Evolutionary conservation across 2,888 invertebrate genomes (phyloP), one percentile per base, ranked within the genome.

Genomic region (Volucella inanis): DNA sequence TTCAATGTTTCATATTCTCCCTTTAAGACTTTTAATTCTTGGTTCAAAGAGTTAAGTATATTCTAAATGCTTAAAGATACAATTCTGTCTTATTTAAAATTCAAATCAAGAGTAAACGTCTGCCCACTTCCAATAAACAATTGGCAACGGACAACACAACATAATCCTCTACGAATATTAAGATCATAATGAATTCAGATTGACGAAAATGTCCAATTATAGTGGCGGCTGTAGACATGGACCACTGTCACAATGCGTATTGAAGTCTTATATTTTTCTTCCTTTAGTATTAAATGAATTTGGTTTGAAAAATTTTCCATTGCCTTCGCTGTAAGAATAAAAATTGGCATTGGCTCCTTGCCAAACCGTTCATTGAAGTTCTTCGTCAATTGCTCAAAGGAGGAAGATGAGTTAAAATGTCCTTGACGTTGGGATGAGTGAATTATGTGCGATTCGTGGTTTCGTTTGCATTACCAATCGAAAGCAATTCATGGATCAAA

Each of bases 241-340:
- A 65, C 64, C 45, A 70, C 70, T 39, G 31, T 18, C 45, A 71
- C 65, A 57, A 52, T 72, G 54, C 65, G 41, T 71, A 54, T 50
- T 65, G 64, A 31, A 31, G 31, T 31, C 6, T 31, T 4, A 31
- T 31, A n/a, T 31, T 31, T 22, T 31, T 31, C 6, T 31, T 54
- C 50, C 38, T 64, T 49, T 54, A 0, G 31, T 65, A 70, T 75
- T 75, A 68, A 75, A 75, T 4, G 43, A 50, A 67, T 71, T 84
- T 67, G 76, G 71, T 76, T 80, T 43, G 75, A 67, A 72, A 38
- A 68, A 68, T 77, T 71, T 72, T 50, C 68, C 71, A 81, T 81
- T 85, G 85, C 76, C 81, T 85, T 72, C 62, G 77, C 76, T 85
- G 81, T 81, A 85, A 85, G 85, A 85, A 85, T 64, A 81, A 57